Evolutionary conservation across 2,888 invertebrate species (phyloP).

Genomic region (Heliconius erato): DNA sequence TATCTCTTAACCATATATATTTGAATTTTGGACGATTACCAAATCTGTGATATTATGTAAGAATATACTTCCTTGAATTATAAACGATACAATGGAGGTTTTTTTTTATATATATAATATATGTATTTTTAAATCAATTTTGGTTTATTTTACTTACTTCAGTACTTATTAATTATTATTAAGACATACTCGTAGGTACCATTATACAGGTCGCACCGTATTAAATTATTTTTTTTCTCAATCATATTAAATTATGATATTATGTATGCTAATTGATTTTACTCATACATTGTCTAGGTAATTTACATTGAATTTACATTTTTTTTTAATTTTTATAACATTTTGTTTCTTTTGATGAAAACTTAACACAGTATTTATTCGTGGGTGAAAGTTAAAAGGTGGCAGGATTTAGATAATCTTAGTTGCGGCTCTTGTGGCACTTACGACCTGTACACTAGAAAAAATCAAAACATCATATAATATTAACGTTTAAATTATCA

Average conservation of each 20-base stretch:
- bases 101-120: neutral
- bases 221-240: too few relatives aligned
- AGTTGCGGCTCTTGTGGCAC: slow-evolving; percentile 30
- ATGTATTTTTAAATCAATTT: neutral
- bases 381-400: neutral
- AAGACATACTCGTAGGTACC: too few relatives aligned
- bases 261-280: too few relatives aligned
- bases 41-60: slow-evolving; percentile 25
- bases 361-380: neutral
- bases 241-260: too few relatives aligned
- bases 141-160: neutral
- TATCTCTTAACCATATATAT: slow-evolving; percentile 11
- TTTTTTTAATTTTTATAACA: neutral
- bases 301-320: neutral
- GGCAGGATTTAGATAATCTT: neutral
- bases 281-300: too few relatives aligned
- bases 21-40: slow-evolving; percentile 13
- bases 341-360: neutral
- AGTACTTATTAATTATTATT: neutral
- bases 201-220: too few relatives aligned
- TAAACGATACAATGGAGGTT: neutral
- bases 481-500: neutral
- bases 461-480: neutral
- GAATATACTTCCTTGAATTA: neutral
- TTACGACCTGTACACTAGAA: slow-evolving; percentile 44